Percentiles rank a stretch among this genome's conserved stretches.
phyloP scores from a whole-genome alignment of 2,797 vertebrate genomes.

The Streptopelia turtur region DNA sequence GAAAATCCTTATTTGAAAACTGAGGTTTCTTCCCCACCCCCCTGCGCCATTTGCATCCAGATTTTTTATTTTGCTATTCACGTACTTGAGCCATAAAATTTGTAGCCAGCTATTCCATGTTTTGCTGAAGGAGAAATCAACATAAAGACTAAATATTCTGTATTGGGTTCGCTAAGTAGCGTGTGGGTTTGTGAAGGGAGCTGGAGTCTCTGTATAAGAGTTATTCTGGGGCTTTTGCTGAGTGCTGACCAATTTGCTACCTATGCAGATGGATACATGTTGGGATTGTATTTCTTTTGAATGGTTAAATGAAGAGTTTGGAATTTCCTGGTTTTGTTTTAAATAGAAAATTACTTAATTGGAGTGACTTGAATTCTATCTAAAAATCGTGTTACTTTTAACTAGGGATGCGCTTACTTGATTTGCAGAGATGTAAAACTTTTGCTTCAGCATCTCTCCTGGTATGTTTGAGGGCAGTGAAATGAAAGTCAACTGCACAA shows the following conservation, averaged over 20 bases:
- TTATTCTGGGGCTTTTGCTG: neutral
- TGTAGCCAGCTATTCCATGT: neutral
- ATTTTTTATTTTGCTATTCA: neutral
- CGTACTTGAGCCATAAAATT: neutral
- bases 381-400: neutral
- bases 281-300: neutral
- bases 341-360: neutral
- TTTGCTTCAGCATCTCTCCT: neutral
- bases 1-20: neutral
- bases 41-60: neutral
- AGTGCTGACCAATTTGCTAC: neutral
- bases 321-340: neutral
- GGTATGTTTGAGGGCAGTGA: neutral
- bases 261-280: neutral
- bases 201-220: neutral
- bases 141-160: neutral
- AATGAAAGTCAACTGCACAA: neutral
- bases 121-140: neutral
- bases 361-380: neutral
- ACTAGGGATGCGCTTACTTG: neutral
- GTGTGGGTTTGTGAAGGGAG: neutral
- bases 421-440: neutral
- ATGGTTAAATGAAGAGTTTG: neutral
- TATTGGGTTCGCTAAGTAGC: neutral
- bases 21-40: neutral